phyloP scores from a whole-genome alignment of 2,888 invertebrate species.

The Cephalotes varians region DNA sequence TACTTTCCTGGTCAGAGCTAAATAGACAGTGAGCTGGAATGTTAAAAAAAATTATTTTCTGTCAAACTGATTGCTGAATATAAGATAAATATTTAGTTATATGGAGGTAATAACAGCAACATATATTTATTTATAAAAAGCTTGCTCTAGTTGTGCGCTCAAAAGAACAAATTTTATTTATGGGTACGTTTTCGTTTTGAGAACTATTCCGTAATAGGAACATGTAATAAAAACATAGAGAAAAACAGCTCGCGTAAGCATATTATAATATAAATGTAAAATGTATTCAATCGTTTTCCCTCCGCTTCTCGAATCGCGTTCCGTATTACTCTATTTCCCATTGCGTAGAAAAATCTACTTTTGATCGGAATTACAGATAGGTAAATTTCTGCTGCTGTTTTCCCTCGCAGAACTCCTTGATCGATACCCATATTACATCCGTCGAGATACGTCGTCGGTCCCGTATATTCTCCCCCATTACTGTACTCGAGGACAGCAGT shows the following conservation, averaged over 20 bases:
- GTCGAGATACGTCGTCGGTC: conserved; percentile 40
- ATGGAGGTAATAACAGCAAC: neutral
- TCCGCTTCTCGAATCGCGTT: neutral
- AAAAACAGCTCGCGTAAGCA: neutral
- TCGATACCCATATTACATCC: conserved; percentile 65
- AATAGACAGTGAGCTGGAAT: neutral
- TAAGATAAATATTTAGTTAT: neutral
- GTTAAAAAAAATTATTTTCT: conserved; percentile 21
- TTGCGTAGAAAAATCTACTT: conserved; percentile 10
- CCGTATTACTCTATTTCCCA: neutral
- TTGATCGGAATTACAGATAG: conserved; percentile 46
- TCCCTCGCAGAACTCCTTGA: conserved; percentile 56
- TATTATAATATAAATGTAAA: neutral
- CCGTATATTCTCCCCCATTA: conserved; percentile 16
- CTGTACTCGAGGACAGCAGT: conserved; percentile 42
- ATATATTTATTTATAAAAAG: conserved; percentile 7
- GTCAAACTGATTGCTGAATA: neutral
- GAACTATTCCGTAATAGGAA: neutral
- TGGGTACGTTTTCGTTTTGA: neutral
- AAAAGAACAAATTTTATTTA: neutral
- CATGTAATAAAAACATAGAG: neutral
- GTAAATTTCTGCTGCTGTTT: conserved; percentile 28
- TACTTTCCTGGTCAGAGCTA: neutral
- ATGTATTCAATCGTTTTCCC: neutral
- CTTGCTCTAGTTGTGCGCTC: neutral